Conservation (phyloP, 2,888 invertebrate genomes). For the Cheiracanthium punctorium region DNA sequence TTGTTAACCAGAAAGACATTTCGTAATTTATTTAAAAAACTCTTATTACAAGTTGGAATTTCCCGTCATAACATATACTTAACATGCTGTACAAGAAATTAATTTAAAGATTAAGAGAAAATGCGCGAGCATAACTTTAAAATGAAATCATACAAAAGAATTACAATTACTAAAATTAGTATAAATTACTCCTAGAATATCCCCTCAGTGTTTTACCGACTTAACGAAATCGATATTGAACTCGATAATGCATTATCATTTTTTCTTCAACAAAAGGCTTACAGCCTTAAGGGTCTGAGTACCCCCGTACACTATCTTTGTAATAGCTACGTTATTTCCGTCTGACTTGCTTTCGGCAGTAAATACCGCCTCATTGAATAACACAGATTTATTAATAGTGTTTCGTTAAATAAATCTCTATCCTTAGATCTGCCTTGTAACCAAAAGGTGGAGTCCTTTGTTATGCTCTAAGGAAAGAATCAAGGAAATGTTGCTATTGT, state of each 20-base stretch:
- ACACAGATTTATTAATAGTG: conserved; percentile 53
- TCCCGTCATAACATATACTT: no score
- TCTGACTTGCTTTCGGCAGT: conserved; percentile 36
- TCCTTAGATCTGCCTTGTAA: conserved; percentile 50
- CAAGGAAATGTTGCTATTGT: conserved; percentile 34
- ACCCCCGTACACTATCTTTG: conserved; percentile 36
- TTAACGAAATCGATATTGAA: conserved; percentile 28
- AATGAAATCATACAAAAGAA: conserved; percentile 51
- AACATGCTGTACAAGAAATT: no score
- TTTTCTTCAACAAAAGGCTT: conserved; percentile 55
- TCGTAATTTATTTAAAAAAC: no score
- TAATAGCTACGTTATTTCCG: conserved; percentile 58
- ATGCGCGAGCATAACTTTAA: not conserved
- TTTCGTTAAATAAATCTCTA: conserved; percentile 59
- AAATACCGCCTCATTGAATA: conserved; percentile 51
- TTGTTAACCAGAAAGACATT: no score
- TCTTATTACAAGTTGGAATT: no score
- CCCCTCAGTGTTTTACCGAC: conserved; percentile 36
- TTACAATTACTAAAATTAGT: conserved; percentile 44
- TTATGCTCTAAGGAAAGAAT: not conserved
- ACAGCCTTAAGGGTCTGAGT: conserved; percentile 35
- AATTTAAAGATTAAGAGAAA: no score
- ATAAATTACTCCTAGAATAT: conserved; percentile 23
- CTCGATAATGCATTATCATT: conserved; percentile 54
- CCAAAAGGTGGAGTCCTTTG: conserved; percentile 32